Evolutionary conservation across 2,113 vertebrate genomes (phyloP).

Genomic region (Phrynosoma blainvillii): DNA sequence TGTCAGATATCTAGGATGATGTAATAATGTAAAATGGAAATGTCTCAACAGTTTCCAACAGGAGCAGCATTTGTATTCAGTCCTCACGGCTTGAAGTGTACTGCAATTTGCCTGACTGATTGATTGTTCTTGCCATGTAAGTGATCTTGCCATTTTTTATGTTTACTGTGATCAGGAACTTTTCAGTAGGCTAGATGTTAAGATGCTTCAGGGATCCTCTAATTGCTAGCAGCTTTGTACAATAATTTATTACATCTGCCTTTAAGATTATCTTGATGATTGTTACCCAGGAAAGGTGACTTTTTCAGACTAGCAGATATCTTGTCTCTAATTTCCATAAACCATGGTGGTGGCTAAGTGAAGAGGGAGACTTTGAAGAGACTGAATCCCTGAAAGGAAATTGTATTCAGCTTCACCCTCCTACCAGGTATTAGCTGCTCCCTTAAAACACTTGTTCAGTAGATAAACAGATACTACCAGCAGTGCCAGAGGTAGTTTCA

Average conservation of each 20-base stretch:
- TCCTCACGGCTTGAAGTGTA: not conserved
- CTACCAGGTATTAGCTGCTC: not conserved
- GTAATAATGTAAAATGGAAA: slow-evolving; percentile 4
- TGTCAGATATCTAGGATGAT: not conserved
- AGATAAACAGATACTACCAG: not conserved
- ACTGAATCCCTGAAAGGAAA: accelerated
- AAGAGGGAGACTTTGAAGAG: slow-evolving; percentile 27
- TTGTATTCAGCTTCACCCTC: not conserved
- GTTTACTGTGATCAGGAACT: slow-evolving; percentile 28
- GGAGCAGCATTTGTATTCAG: not conserved
- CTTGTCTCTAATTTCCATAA: not conserved
- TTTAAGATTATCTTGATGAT: not conserved
- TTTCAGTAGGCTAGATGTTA: not conserved
- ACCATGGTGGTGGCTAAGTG: accelerated
- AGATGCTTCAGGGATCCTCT: not conserved
- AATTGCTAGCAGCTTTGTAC: not conserved
- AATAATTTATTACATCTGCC: not conserved
- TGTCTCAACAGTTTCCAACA: not conserved
- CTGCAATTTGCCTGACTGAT: not conserved
- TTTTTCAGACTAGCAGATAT: not conserved
- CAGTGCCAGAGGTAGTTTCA: not conserved
- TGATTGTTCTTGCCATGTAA: not conserved
- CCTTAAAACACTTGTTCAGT: not conserved
- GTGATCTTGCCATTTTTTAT: not conserved
- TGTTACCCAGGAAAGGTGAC: not conserved